Percentiles rank a stretch among this genome's conserved stretches.
phyloP scores from a whole-genome alignment of 1,140 invertebrate species.

The Megalonaias nervosa region DNA sequence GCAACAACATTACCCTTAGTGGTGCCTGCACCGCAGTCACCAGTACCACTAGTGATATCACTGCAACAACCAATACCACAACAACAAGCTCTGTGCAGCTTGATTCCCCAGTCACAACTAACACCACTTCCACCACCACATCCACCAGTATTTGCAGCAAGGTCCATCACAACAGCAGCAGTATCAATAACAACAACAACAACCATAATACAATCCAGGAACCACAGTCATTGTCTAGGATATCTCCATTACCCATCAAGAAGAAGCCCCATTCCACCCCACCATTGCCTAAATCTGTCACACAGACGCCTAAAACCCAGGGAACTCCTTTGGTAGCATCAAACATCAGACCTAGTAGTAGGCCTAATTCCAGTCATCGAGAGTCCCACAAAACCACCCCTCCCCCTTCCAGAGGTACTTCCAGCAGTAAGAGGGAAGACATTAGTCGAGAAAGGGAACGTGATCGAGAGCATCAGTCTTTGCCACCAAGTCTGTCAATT shows the following conservation, averaged over 20 bases:
- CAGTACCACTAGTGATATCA: slow-evolving; percentile 13
- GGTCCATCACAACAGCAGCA: not conserved
- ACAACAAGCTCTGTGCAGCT: not conserved
- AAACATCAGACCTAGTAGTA: not conserved
- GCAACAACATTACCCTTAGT: slow-evolving; percentile 21
- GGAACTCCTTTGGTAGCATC: not conserved
- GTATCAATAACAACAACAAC: slow-evolving; percentile 8
- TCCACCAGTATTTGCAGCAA: not conserved
- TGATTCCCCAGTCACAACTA: not conserved
- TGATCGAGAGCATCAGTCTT: no score
- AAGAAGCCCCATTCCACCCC: slow-evolving; percentile 16
- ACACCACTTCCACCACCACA: slow-evolving; percentile 1
- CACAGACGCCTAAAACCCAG: not conserved
- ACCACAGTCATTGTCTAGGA: slow-evolving; percentile 2
- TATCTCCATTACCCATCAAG: slow-evolving; percentile 30
- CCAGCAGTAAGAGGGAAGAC: slow-evolving; percentile 11
- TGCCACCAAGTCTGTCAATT: no score
- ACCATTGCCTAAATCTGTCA: slow-evolving; percentile 14
- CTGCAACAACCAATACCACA: slow-evolving; percentile 14
- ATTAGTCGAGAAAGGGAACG: not conserved
- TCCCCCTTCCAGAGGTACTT: not conserved
- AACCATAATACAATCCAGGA: slow-evolving; percentile 5
- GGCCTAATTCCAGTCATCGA: slow-evolving; percentile 14
- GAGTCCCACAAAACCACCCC: slow-evolving; percentile 10
- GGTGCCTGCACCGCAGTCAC: slow-evolving; percentile 27